These are phyloP conservation scores for Selene dorsalis DNA, from an alignment of 2,797 vertebrate genomes.

Conservation along the genomic window DNA sequence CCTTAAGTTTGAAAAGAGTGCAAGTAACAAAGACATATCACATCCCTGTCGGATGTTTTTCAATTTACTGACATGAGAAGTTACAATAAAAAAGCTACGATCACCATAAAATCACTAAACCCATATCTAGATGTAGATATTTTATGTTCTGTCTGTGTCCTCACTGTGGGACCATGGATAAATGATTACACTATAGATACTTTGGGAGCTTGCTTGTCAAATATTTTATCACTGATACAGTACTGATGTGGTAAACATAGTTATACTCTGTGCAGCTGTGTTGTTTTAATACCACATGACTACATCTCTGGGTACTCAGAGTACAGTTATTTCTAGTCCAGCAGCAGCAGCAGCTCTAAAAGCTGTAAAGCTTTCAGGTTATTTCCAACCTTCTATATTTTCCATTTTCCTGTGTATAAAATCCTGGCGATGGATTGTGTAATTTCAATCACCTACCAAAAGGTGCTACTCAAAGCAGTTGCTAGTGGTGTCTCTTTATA, in stretches of 20 bases:
- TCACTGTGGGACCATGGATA: background rate
- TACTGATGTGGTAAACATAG: background rate
- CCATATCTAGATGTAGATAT: background rate
- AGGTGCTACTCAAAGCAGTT: slow-evolving; percentile 31
- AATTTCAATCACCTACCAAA: slow-evolving; percentile 22
- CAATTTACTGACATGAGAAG: background rate
- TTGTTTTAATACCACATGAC: background rate
- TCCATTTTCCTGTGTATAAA: slow-evolving; percentile 21
- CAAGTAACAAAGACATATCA: background rate
- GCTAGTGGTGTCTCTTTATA: slow-evolving; percentile 9
- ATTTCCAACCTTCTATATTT: slow-evolving; percentile 30
- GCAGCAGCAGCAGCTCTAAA: slow-evolving; percentile 1
- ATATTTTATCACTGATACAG: background rate
- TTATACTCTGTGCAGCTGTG: background rate
- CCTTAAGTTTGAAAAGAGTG: background rate
- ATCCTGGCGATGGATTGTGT: slow-evolving; percentile 15
- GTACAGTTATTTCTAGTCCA: background rate
- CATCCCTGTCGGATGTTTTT: background rate
- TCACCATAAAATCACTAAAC: background rate
- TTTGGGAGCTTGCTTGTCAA: background rate
- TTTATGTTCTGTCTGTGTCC: background rate
- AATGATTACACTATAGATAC: background rate
- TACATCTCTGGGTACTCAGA: background rate
- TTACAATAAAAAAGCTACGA: background rate
- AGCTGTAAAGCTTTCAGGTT: slow-evolving; percentile 13